A percentile compares a stretch with the other conserved stretches of the same genome.
These are phyloP conservation scores for Oreochromis niloticus DNA, from an alignment of 2,113 vertebrate species.

Conservation along the genomic window DNA sequence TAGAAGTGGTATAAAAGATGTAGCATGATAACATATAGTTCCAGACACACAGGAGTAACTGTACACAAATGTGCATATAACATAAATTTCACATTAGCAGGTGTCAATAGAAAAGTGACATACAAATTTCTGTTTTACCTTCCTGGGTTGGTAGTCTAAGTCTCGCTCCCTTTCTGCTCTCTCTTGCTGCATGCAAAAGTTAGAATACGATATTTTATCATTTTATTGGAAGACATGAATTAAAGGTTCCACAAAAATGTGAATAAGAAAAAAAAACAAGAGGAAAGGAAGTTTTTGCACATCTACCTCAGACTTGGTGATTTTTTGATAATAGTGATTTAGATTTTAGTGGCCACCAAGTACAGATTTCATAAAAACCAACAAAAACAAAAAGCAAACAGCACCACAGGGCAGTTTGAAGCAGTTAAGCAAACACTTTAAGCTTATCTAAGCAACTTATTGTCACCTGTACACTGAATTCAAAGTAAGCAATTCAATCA, in stretches of 20 bases:
- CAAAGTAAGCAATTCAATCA: background rate
- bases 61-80: background rate
- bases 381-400: background rate
- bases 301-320: background rate
- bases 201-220: constrained; percentile 16
- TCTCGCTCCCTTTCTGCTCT: constrained; percentile 67
- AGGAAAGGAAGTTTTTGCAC: background rate
- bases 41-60: background rate
- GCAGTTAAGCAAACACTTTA: background rate
- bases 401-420: background rate
- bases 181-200: constrained; percentile 64
- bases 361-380: background rate
- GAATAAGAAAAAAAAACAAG: background rate
- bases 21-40: background rate
- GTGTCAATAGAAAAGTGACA: background rate
- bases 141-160: constrained; percentile 67
- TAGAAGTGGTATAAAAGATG: background rate
- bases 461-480: background rate
- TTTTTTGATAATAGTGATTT: background rate
- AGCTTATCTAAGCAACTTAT: background rate
- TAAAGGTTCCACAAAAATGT: background rate
- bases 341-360: background rate
- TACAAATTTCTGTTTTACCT: constrained; percentile 49
- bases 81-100: background rate
- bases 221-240: background rate